Conservation (phyloP, 2,888 invertebrate species). For the Encarsia formosa region DNA sequence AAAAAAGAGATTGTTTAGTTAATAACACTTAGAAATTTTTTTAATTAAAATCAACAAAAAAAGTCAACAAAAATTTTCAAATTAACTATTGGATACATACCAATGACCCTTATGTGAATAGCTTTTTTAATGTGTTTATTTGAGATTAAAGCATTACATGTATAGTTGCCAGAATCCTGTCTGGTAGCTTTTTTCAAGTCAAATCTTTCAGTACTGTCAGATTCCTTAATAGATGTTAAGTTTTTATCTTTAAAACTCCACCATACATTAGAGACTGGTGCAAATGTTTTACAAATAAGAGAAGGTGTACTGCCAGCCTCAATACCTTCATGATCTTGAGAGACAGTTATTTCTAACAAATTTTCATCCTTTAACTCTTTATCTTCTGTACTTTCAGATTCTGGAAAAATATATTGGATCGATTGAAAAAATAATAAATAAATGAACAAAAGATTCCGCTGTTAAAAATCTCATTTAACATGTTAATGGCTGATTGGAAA, state of each 20-base stretch:
- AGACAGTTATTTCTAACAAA: constrained; percentile 38
- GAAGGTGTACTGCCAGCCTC: constrained; percentile 50
- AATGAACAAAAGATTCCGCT: no score
- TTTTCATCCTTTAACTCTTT: constrained; percentile 10
- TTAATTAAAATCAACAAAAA: background rate
- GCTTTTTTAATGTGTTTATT: constrained; percentile 45
- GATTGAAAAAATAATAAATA: no score
- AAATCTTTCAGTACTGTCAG: constrained; percentile 49
- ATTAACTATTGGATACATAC: constrained; percentile 36
- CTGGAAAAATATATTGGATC: background rate
- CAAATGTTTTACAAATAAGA: constrained; percentile 56
- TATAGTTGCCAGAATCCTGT: constrained; percentile 60
- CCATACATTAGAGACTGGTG: constrained; percentile 55
- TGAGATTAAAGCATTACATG: constrained; percentile 55
- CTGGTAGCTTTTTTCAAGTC: constrained; percentile 56
- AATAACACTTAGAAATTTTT: background rate
- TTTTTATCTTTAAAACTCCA: constrained; percentile 60
- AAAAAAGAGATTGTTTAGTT: constrained; percentile 47
- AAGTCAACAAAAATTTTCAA: background rate
- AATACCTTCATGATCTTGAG: constrained; percentile 43
- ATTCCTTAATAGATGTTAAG: constrained; percentile 50
- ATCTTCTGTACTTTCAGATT: background rate
- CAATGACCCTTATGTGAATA: constrained; percentile 45
- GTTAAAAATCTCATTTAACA: no score
- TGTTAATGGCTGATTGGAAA: no score